Percentiles rank a stretch among this genome's conserved stretches.
Conservation (phyloP, 2,797 vertebrate genomes). For the Vespertilio murinus region DNA sequence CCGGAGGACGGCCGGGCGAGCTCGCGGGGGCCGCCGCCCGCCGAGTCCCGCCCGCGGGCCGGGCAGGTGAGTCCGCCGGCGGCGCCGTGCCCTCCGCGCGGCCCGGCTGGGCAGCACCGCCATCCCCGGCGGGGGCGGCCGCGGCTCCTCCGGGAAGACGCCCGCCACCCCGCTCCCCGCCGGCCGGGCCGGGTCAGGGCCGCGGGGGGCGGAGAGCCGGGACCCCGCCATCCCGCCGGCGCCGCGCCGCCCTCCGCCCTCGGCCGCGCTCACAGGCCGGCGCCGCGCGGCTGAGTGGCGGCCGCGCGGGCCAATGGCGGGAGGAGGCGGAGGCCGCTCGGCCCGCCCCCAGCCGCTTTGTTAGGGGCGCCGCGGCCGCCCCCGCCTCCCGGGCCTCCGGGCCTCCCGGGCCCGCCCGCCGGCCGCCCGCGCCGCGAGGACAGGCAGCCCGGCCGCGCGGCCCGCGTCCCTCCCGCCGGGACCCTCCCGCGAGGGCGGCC, state of each 20-base stretch:
- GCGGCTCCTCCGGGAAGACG: too few relatives aligned
- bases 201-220: conserved; percentile 62
- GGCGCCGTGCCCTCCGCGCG: too few relatives aligned
- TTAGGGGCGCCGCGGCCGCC: conserved; percentile 56
- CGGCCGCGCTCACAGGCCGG: conserved; percentile 56
- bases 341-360: conserved; percentile 73
- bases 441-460: neutral
- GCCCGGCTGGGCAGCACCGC: too few relatives aligned
- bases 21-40: too few relatives aligned
- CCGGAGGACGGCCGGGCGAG: too few relatives aligned
- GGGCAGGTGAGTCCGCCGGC: too few relatives aligned
- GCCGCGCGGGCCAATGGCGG: conserved; percentile 62
- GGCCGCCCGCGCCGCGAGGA: neutral
- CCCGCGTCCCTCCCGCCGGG: neutral
- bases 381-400: neutral
- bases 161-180: neutral
- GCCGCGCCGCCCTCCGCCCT: conserved; percentile 45
- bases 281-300: conserved; percentile 69
- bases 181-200: conserved; percentile 4
- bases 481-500: too few relatives aligned
- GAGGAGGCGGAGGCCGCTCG: conserved; percentile 58
- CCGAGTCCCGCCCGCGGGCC: too few relatives aligned
- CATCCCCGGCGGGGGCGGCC: too few relatives aligned
- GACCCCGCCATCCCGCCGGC: conserved; percentile 60
- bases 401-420: neutral